Percentiles rank a stretch among this genome's conserved stretches.
Evolutionary conservation across 2,113 vertebrate species (phyloP).

Genomic region (Holacanthus passer): DNA sequence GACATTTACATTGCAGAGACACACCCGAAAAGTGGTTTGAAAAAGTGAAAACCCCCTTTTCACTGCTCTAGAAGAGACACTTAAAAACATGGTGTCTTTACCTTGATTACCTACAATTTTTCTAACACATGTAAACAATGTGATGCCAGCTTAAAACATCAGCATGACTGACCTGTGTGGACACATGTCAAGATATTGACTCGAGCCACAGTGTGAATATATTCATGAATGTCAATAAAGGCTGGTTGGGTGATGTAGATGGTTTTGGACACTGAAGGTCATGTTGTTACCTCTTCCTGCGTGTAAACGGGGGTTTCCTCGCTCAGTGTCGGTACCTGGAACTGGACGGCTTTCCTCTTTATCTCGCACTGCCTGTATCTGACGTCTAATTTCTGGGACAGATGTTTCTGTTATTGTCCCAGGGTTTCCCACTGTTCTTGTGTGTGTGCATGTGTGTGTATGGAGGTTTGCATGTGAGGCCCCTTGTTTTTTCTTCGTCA

Average conservation of each 20-base stretch:
- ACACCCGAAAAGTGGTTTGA: slow-evolving; percentile 18
- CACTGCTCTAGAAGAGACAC: slow-evolving; percentile 6
- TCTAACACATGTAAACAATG: background rate
- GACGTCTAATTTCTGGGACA: slow-evolving; percentile 34
- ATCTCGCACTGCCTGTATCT: slow-evolving; percentile 24
- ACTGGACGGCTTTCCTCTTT: background rate
- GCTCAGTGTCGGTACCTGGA: slow-evolving; percentile 19
- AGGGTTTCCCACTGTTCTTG: slow-evolving; percentile 52
- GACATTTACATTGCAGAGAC: background rate
- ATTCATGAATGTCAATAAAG: slow-evolving; percentile 8
- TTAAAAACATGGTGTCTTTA: background rate
- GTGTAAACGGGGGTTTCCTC: slow-evolving; percentile 20
- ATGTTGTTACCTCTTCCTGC: slow-evolving; percentile 34
- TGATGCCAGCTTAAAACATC: background rate
- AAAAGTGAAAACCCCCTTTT: background rate
- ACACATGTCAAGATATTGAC: slow-evolving; percentile 8
- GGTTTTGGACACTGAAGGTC: slow-evolving; percentile 25
- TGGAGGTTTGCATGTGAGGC: slow-evolving; percentile 36
- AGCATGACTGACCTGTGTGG: background rate
- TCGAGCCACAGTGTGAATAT: background rate
- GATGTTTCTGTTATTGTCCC: slow-evolving; percentile 67
- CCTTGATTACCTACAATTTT: background rate
- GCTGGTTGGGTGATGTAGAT: background rate
- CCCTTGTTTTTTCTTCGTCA: slow-evolving; percentile 50
- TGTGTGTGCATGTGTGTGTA: slow-evolving; percentile 13